phyloP scores from a whole-genome alignment of 2,888 invertebrate species.

The Deilephila porcellus region DNA sequence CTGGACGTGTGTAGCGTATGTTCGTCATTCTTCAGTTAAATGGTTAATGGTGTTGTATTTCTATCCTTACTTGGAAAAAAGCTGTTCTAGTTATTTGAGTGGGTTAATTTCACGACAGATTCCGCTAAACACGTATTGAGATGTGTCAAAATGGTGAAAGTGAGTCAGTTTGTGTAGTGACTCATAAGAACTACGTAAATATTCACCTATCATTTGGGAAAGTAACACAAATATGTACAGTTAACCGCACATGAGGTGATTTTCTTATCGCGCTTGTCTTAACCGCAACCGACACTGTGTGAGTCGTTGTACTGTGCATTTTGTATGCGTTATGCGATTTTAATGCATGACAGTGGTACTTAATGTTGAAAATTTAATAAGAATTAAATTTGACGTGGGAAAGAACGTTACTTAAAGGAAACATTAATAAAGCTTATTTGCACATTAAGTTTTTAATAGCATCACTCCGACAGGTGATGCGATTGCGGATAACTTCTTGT shows the following conservation, averaged over 20 bases:
- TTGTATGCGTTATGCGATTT: not conserved
- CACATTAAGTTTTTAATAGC: no score
- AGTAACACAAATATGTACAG: conserved; percentile 57
- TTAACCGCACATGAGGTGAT: conserved; percentile 54
- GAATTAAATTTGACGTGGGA: no score
- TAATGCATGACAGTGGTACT: no score
- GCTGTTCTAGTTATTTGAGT: not conserved
- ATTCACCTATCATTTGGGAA: conserved; percentile 54
- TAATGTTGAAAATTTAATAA: no score
- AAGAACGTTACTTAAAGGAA: no score
- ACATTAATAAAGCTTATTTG: no score
- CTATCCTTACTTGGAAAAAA: not conserved
- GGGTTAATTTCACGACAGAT: not conserved
- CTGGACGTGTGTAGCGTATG: no score
- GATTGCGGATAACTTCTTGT: no score
- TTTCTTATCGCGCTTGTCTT: conserved; percentile 52
- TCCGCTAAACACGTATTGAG: conserved; percentile 25
- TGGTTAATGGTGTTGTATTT: not conserved
- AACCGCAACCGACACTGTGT: conserved; percentile 37
- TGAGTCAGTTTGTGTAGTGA: conserved; percentile 39
- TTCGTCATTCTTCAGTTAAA: no score
- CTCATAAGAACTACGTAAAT: conserved; percentile 29
- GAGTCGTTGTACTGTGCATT: conserved; percentile 8
- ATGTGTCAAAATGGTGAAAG: conserved; percentile 64
- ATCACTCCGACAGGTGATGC: no score